Percentiles rank a stretch among this genome's conserved stretches.
phyloP scores from a whole-genome alignment of 2,797 vertebrate genomes.

The Poecilia picta region DNA sequence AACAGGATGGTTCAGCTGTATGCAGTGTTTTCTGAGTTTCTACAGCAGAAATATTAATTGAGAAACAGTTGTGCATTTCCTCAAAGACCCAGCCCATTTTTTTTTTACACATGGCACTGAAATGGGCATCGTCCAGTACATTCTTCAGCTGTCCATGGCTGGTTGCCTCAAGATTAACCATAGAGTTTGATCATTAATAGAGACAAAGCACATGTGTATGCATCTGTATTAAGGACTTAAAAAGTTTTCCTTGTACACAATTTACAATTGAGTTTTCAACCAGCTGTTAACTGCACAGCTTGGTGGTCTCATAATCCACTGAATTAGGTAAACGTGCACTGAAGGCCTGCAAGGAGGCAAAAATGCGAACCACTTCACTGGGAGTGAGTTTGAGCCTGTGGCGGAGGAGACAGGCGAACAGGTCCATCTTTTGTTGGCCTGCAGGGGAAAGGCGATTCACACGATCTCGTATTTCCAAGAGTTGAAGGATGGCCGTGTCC shows the following conservation, averaged over 20 bases:
- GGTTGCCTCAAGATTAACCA: conserved; percentile 43
- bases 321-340: conserved; percentile 92
- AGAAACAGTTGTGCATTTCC: conserved; percentile 60
- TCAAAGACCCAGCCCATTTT: conserved; percentile 36
- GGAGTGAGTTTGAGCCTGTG: conserved; percentile 95
- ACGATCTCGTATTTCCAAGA: conserved; percentile 93
- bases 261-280: conserved; percentile 34
- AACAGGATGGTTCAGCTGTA: conserved; percentile 69
- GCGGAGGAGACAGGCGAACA: conserved; percentile 94
- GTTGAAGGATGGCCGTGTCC: conserved; percentile 93
- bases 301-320: conserved; percentile 94
- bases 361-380: conserved; percentile 94
- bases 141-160: conserved; percentile 63
- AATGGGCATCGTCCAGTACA: conserved; percentile 61
- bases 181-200: conserved; percentile 52
- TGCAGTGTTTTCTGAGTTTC: conserved; percentile 53
- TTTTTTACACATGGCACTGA: conserved; percentile 41
- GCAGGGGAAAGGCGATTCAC: conserved; percentile 95
- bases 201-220: conserved; percentile 41
- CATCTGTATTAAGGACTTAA: conserved; percentile 30
- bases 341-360: conserved; percentile 92
- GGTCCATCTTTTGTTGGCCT: conserved; percentile 90
- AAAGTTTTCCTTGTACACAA: conserved; percentile 21
- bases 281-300: conserved; percentile 95
- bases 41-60: conserved; percentile 51